Evolutionary conservation across 2,797 vertebrate species (phyloP).

Genomic region (Glossophaga mutica): DNA sequence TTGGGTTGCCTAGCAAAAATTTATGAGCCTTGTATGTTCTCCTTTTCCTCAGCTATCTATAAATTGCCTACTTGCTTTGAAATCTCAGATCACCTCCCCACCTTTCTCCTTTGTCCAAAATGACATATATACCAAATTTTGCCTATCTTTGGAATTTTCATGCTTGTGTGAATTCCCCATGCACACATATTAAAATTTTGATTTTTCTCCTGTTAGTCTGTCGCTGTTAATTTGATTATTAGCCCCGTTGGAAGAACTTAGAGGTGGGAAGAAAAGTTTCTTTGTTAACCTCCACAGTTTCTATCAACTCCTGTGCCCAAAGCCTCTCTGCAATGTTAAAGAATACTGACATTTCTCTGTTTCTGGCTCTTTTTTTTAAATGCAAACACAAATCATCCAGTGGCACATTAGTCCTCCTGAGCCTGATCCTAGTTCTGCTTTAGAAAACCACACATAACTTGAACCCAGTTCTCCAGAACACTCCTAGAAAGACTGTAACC

Average conservation of each 20-base stretch:
- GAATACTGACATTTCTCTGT: neutral
- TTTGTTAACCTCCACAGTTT: neutral
- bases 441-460: neutral
- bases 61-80: neutral
- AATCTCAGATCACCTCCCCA: neutral
- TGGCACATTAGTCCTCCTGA: neutral
- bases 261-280: neutral
- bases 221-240: neutral
- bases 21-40: neutral
- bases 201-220: neutral
- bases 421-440: neutral
- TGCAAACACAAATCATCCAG: neutral
- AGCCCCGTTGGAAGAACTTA: neutral
- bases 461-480: neutral
- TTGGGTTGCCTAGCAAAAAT: neutral
- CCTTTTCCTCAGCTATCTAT: neutral
- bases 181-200: neutral
- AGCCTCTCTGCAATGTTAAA: neutral
- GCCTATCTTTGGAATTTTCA: neutral
- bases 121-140: too few relatives aligned
- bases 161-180: neutral
- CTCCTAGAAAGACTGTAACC: neutral
- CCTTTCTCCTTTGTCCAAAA: neutral
- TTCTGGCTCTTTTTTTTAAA: neutral
- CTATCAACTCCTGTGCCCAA: neutral